Evolutionary conservation across 2,113 vertebrate genomes (phyloP), one percentile per base, ranked within the genome.

Genomic region (Nibea albiflora): DNA sequence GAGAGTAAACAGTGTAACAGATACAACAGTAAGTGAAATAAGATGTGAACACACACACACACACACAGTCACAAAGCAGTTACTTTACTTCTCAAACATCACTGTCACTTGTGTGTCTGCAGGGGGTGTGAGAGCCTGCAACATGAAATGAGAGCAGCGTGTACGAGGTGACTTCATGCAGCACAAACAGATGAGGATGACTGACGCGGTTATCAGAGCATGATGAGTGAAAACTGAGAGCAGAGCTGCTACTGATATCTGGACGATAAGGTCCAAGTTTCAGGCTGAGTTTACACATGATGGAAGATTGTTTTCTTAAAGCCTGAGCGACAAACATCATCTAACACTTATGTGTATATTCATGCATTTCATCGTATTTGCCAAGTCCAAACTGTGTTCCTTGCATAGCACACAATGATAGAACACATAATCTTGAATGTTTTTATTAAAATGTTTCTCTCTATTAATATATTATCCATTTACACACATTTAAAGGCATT

Each of bases 391-490:
- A 42, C 24, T 42, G 2, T 8, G 5, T 49, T 26, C 28, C 56
- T 16, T 20, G 50, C n/a, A 39, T 11, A 22, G 8, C 0, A 24
- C 31, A 71, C 63, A 39, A 35, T 11, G 5, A 70, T 7, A 28
- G 22, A 70, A 24, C 2, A 26, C 0, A 39, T 20, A 0, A 72
- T 73, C 49, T 47, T 11, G n/a, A 26, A 61, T 50, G 26, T 63
- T 68, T 93, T 94, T 90, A 93, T 90, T 94, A 89, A 84, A 90
- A 90, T 54, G 66, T 72, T 86, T 90, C 28, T 90, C 28, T 86
- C 50, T 83, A 82, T 88, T 81, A 79, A 91, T 90, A 90, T 88
- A 91, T 93, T 92, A 91, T 83, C 46, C 26, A 89, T 86, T 78
- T 86, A 86, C 81, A 79, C 44, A 85, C 68, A 89, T 70, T 61